Base-by-base conservation (phyloP, 2,888 invertebrate genomes). In the Operophtera brumata region DNA sequence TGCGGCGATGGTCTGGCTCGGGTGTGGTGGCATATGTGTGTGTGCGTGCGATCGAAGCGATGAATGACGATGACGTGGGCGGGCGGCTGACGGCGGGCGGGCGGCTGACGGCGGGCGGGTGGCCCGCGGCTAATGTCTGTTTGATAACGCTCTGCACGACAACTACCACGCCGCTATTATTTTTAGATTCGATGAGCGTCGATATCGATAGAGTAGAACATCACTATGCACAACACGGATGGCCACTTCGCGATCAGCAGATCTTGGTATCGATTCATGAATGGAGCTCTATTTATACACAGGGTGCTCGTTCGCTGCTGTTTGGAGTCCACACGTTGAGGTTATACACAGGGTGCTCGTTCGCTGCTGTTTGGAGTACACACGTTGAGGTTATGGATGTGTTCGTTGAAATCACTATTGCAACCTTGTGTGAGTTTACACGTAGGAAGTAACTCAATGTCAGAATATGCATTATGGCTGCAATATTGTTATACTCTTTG, bases 61-160 rank as follows among this genome's bases (percentile, higher is more conserved):
- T 89, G 89, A 88, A 89, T 89, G 89, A 78, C 77, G 71, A 78
- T 86, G 88, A 88, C 88, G 88, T 86, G 80, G 78, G 79, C 10
- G 13, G 41, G 52, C 52, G 41, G 26, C 48, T 26, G 45, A 28
- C 83, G 75, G 26, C 48, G 37, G 46, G 30, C 13, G 48, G 41
- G 47, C 65, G 67, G 67, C 64, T 84, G 82, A 84, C 83, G 75
- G 26, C 48, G 37, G 46, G 30, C 13, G 48, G 41, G 47, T 65
- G 67, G 67, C 64, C 65, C 69, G 77, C 70, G 60, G 73, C 80
- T 84, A 82, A 84, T 83, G 75, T 82, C 80, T 81, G 78, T 82
- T 78, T 85, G 82, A 84, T 86, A 84, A 82, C 79, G 75, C 64
- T 64, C 46, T 47, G 59, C 62, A 53, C 65, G 61, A 52, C 46